A percentile compares a stretch with the other conserved stretches of the same genome.
These are phyloP conservation scores for Alouatta palliata DNA, from an alignment of 2,113 vertebrate genomes.

Conservation along the genomic window DNA sequence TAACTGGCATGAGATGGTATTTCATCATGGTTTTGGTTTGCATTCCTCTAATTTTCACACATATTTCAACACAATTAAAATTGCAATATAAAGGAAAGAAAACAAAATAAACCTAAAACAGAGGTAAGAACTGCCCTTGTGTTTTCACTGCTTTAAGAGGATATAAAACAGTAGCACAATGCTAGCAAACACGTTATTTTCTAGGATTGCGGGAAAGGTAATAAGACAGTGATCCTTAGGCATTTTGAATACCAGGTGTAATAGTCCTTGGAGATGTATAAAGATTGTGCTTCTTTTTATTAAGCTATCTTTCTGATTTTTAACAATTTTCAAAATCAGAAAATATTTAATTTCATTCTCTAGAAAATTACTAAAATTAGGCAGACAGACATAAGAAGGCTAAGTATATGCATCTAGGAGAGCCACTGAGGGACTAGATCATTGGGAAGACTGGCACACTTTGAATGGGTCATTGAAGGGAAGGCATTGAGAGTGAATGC, in stretches of 20 bases:
- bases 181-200: not conserved
- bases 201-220: not conserved
- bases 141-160: not conserved
- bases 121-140: not conserved
- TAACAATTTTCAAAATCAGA: not conserved
- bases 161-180: not conserved
- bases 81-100: not conserved
- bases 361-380: not conserved
- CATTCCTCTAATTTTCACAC: too few relatives aligned
- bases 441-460: too few relatives aligned
- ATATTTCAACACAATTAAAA: not conserved
- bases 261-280: not conserved
- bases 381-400: too few relatives aligned
- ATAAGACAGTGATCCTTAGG: not conserved
- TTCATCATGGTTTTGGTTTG: too few relatives aligned
- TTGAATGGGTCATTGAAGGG: too few relatives aligned
- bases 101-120: constrained; percentile 8
- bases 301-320: not conserved
- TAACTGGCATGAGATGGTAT: too few relatives aligned
- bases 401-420: too few relatives aligned
- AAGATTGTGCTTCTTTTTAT: not conserved
- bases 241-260: not conserved
- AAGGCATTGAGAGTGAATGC: too few relatives aligned
- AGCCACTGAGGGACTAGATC: too few relatives aligned
- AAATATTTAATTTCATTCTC: not conserved